A percentile compares a stretch with the other conserved stretches of the same genome.
Conservation (phyloP, 2,113 vertebrate species). For the Ciconia stormi region DNA sequence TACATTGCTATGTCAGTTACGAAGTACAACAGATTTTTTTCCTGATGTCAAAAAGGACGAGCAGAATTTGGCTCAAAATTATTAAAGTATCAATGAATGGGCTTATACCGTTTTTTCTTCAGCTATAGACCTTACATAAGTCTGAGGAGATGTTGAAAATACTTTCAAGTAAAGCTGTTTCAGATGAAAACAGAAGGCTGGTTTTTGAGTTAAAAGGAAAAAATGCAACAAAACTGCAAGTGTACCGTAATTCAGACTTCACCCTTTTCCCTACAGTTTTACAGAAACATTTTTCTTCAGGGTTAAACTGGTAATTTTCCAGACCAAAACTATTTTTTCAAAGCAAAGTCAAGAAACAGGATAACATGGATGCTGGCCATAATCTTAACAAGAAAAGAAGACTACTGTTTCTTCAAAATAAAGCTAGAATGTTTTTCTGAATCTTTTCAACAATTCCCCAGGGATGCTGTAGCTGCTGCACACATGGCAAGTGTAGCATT, state of each 20-base stretch:
- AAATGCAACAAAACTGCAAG: not conserved
- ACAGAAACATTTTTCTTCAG: not conserved
- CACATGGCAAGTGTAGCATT: not conserved
- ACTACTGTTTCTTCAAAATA: not conserved
- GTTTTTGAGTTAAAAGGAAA: not conserved
- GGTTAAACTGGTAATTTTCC: conserved; percentile 13
- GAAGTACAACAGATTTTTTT: not conserved
- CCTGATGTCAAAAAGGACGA: not conserved
- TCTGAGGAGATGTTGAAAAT: not conserved
- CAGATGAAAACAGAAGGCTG: not conserved
- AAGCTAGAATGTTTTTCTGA: not conserved
- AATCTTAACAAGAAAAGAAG: not conserved
- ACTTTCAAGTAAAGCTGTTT: not conserved
- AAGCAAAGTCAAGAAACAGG: not conserved
- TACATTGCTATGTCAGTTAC: not conserved
- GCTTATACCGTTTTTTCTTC: not conserved
- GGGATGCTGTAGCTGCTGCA: not conserved
- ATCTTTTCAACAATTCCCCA: not conserved
- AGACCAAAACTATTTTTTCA: conserved; percentile 30
- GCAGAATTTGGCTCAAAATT: not conserved
- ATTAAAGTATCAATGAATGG: not conserved
- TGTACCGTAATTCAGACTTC: not conserved
- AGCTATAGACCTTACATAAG: not conserved
- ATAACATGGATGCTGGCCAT: not conserved
- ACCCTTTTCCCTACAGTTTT: not conserved